Conservation (phyloP, 2,113 vertebrate species). For the Condylura cristata region DNA sequence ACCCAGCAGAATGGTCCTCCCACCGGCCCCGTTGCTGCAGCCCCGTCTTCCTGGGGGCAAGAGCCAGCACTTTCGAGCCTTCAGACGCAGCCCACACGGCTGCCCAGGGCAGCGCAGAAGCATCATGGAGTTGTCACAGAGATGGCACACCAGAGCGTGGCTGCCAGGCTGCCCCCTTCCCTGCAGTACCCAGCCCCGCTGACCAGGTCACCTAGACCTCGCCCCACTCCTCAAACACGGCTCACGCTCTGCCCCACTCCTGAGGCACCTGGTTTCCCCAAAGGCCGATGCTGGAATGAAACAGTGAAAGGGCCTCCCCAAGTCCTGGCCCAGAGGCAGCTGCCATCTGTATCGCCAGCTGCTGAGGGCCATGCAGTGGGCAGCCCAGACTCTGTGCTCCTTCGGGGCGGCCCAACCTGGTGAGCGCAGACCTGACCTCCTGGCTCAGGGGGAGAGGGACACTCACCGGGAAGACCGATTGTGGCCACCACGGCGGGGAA, state of each 20-base stretch:
- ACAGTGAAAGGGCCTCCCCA: background rate
- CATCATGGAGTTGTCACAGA: background rate
- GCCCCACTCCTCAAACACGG: background rate
- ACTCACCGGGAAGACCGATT: background rate
- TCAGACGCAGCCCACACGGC: background rate
- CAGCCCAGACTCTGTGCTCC: background rate
- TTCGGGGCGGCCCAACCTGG: background rate
- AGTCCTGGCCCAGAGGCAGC: background rate
- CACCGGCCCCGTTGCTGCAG: background rate
- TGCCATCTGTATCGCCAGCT: fast-evolving
- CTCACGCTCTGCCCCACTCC: background rate
- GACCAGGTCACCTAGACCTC: background rate
- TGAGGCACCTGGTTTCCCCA: background rate
- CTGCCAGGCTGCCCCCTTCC: background rate
- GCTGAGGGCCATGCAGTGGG: background rate
- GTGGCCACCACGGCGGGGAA: background rate
- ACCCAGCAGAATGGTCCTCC: background rate
- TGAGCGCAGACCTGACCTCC: background rate
- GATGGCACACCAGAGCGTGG: background rate
- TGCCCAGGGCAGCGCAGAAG: background rate
- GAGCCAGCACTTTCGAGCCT: background rate
- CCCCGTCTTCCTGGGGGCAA: background rate
- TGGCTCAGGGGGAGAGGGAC: background rate
- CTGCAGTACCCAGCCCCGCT: background rate
- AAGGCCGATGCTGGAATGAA: too few relatives aligned